phyloP scores from a whole-genome alignment of 2,113 vertebrate species.

The Cardinalis cardinalis region DNA sequence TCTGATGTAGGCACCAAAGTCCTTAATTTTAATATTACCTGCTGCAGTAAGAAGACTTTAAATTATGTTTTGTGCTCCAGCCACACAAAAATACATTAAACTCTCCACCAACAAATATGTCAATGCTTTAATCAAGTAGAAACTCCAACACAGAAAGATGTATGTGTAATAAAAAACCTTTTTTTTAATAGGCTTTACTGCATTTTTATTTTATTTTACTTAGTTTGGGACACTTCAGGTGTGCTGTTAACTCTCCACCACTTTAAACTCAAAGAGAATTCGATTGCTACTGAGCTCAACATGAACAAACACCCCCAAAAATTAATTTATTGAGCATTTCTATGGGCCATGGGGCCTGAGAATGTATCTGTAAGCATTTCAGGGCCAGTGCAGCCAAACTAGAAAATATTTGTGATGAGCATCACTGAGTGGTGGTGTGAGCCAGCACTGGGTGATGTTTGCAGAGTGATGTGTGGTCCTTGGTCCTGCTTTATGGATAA shows the following conservation, averaged over 20 bases:
- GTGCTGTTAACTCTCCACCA: background rate
- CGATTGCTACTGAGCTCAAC: background rate
- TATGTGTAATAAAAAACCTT: fast-evolving
- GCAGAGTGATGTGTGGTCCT: background rate
- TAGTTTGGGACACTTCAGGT: background rate
- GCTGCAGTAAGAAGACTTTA: background rate
- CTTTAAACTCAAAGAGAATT: background rate
- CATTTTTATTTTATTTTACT: background rate
- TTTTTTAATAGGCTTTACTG: background rate
- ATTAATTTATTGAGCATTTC: background rate
- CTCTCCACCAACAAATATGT: background rate
- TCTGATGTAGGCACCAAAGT: background rate
- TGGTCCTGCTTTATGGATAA: background rate
- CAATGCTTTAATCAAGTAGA: background rate
- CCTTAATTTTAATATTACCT: background rate
- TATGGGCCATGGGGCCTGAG: background rate
- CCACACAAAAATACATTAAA: background rate
- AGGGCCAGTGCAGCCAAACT: background rate
- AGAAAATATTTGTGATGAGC: background rate
- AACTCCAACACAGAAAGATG: background rate
- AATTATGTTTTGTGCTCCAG: background rate
- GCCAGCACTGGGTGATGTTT: background rate
- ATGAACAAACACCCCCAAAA: background rate
- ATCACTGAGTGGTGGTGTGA: background rate
- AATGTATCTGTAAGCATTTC: background rate